These are phyloP conservation scores for Lasioglossum calceatum DNA, from an alignment of 2,888 invertebrate species.

Conservation along the genomic window DNA sequence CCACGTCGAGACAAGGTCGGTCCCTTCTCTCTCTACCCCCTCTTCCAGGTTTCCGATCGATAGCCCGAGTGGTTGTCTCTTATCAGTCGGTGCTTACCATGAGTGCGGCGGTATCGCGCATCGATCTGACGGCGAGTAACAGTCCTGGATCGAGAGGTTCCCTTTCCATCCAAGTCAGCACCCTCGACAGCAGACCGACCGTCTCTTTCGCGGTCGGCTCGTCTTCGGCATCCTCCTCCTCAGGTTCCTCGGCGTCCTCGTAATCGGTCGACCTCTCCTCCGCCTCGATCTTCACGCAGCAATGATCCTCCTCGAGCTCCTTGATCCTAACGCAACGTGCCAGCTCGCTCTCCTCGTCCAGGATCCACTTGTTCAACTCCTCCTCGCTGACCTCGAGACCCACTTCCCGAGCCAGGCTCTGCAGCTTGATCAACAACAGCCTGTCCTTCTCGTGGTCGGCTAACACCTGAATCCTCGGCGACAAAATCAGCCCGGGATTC, in stretches of 20 bases:
- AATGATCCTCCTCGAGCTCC: constrained; percentile 68
- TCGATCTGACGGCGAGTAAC: constrained; percentile 80
- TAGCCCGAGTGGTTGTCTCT: constrained; percentile 64
- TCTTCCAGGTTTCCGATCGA: constrained; percentile 45
- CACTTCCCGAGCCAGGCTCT: constrained; percentile 73
- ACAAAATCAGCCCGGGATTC: constrained; percentile 44
- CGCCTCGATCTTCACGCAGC: constrained; percentile 67
- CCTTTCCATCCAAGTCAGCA: constrained; percentile 85
- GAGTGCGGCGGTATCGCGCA: constrained; percentile 81
- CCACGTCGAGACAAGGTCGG: constrained; percentile 56
- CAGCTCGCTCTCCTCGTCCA: constrained; percentile 76
- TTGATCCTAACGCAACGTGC: constrained; percentile 71
- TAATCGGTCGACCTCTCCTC: constrained; percentile 67
- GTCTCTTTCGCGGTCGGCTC: constrained; percentile 83
- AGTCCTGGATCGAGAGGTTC: constrained; percentile 84
- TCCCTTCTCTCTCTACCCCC: neutral
- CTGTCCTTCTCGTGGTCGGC: constrained; percentile 71
- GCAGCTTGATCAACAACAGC: constrained; percentile 72
- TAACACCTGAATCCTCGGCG: constrained; percentile 56
- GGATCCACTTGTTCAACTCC: constrained; percentile 76
- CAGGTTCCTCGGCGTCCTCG: constrained; percentile 63
- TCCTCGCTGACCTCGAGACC: constrained; percentile 74
- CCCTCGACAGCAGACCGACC: constrained; percentile 82
- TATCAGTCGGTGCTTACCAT: constrained; percentile 79
- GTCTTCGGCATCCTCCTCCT: constrained; percentile 60